Evolutionary conservation across 53 echinoderm and acorn worm species (phyloP).

Genomic region (Patiria pectinifera): DNA sequence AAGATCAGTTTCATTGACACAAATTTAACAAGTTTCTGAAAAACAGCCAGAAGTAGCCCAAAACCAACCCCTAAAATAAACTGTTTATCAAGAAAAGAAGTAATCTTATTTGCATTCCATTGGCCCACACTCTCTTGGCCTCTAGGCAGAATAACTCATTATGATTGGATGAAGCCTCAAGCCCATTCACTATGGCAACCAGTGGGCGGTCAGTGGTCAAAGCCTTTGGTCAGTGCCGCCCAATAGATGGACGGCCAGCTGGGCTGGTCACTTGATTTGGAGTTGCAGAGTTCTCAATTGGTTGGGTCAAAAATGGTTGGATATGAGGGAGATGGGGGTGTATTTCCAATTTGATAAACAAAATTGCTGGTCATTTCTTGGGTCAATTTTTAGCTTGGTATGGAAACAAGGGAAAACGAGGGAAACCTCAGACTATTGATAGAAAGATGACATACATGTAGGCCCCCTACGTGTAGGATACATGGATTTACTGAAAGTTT

Average conservation of each 20-base stretch:
- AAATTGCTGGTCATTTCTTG: too few relatives aligned
- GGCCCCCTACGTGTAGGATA: too few relatives aligned
- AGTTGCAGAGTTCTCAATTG: neutral
- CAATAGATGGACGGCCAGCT: neutral
- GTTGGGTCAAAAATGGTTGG: neutral
- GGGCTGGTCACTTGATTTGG: neutral
- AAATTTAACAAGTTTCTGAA: neutral
- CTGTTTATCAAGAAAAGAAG: conserved; percentile 9
- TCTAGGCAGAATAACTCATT: conserved; percentile 27
- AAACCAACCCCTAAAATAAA: conserved; percentile 5
- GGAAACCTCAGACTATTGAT: too few relatives aligned
- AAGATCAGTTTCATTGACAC: neutral
- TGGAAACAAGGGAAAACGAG: too few relatives aligned
- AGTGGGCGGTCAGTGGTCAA: conserved; percentile 54
- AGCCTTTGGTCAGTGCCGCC: conserved; percentile 50
- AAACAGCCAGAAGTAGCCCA: neutral
- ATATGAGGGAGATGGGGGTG: too few relatives aligned
- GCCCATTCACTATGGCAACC: neutral
- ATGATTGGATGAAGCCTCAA: neutral
- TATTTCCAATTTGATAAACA: too few relatives aligned
- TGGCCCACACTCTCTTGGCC: neutral
- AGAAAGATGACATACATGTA: too few relatives aligned
- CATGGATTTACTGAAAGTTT: too few relatives aligned
- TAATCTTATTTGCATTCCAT: conserved; percentile 20
- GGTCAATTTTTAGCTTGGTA: too few relatives aligned